phyloP scores from a whole-genome alignment of 2,113 vertebrate genomes.

The Piprites chloris region DNA sequence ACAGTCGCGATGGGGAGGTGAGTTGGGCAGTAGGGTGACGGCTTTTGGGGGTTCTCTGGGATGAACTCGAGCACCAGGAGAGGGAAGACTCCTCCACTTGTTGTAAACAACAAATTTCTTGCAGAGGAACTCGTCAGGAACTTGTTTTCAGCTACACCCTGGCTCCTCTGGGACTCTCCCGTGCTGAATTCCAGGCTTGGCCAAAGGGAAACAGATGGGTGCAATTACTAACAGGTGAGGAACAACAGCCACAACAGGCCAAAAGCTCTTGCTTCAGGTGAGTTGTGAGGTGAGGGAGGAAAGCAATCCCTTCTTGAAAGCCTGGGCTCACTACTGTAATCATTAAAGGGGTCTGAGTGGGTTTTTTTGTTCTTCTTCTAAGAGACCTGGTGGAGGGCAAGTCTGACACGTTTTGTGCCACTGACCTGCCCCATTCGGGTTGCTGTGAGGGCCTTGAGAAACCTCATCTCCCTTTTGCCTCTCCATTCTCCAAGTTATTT shows the following conservation, averaged over 20 bases:
- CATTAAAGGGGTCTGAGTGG: not conserved
- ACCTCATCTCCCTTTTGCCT: not conserved
- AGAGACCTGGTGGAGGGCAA: not conserved
- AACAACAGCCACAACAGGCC: not conserved
- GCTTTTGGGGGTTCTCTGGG: not conserved
- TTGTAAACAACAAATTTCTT: not conserved
- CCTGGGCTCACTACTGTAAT: rapidly evolving
- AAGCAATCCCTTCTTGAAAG: not conserved
- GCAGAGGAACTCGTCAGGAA: not conserved
- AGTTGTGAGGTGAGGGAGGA: not conserved
- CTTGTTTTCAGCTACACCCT: not conserved
- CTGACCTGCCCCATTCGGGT: not conserved
- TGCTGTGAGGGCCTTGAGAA: not conserved
- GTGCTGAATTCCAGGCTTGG: not conserved
- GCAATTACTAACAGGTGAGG: not conserved
- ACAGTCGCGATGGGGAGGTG: not conserved
- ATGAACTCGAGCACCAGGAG: not conserved
- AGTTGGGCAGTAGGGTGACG: not conserved
- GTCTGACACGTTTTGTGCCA: not conserved
- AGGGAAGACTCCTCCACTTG: not conserved
- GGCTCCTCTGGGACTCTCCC: not conserved
- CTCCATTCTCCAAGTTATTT: not conserved
- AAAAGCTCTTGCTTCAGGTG: not conserved
- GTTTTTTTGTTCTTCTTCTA: rapidly evolving
- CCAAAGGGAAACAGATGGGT: not conserved